A percentile compares a stretch with the other conserved stretches of the same genome.
Evolutionary conservation across 2,113 vertebrate species (phyloP).

Genomic region (Ictalurus punctatus): DNA sequence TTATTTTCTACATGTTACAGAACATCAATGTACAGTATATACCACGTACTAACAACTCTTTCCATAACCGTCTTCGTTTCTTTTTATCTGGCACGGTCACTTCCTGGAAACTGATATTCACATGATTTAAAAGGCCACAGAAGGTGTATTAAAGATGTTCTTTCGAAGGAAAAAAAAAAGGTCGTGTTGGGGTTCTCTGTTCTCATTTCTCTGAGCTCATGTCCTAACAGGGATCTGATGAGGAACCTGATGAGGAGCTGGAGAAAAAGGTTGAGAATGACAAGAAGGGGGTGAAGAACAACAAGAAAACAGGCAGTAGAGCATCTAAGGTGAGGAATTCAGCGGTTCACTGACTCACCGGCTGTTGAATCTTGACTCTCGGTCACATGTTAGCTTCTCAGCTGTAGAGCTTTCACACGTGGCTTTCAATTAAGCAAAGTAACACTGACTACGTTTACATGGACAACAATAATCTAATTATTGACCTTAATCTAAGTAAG

Average conservation of each 20-base stretch:
- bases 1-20: background rate
- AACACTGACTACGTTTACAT: no score
- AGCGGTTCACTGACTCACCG: background rate
- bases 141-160: background rate
- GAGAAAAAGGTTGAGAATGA: slow-evolving; percentile 62
- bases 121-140: background rate
- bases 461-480: no score
- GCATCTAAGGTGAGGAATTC: slow-evolving; percentile 57
- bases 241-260: slow-evolving; percentile 61
- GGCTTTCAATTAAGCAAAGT: background rate
- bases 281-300: slow-evolving; percentile 57
- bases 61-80: background rate
- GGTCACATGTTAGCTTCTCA: no score
- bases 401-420: background rate
- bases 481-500: no score
- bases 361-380: background rate
- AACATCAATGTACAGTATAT: background rate
- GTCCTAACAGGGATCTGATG: slow-evolving; percentile 60
- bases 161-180: background rate
- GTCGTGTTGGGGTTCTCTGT: background rate
- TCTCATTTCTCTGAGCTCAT: background rate
- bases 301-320: slow-evolving; percentile 53
- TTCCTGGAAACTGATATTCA: background rate
- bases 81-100: background rate
- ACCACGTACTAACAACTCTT: background rate